Evolutionary conservation across 2,113 vertebrate species (phyloP), one percentile per base, ranked within the genome.

Genomic region (Varanus salvator): DNA sequence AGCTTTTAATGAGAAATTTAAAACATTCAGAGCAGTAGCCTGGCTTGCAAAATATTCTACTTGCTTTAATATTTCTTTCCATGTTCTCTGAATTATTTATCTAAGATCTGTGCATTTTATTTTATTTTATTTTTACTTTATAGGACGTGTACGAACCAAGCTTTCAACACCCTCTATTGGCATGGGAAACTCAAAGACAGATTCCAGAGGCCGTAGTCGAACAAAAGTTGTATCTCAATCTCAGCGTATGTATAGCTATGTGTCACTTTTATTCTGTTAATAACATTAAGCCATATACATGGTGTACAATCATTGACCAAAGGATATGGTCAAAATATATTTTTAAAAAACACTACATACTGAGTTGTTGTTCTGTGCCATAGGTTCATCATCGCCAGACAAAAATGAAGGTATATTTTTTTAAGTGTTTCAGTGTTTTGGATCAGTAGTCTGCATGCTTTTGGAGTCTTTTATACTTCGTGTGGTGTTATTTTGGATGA

Each of bases 331-430:
- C 96, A 96, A 95, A 95, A 93, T 95, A 96, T 90, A 92, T 91
- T 90, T 80, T 64, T 34, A 27, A 84, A 78, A 90, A 87, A 93
- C 95, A 94, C 96, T 92, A 74, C 92, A 95, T 97, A 97, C 96
- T 98, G 97, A 97, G 97, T 96, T 97, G 97, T 97, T 96, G 95
- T 98, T 98, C 97, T 97, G 94, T 97, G 87, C 98, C 98, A 98
- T 98, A 99, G 99, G 98, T 99, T 99, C 98, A 93, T 98, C 99
- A 97, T 98, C 98, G 97, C 98, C 99, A 97, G 98, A 99, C 98
- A 98, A 98, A 98, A 98, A 97, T 95, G 98, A 99, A 99, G 99
- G 99, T 99, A 99, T 98, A 97, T 96, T 97, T 98, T 95, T 89
- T 77, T 78, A 66, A 90, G 88, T 85, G 83, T 90, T 90, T 97